Evolutionary conservation across 2,113 vertebrate species (phyloP).

Genomic region (Ceyx margarethae): DNA sequence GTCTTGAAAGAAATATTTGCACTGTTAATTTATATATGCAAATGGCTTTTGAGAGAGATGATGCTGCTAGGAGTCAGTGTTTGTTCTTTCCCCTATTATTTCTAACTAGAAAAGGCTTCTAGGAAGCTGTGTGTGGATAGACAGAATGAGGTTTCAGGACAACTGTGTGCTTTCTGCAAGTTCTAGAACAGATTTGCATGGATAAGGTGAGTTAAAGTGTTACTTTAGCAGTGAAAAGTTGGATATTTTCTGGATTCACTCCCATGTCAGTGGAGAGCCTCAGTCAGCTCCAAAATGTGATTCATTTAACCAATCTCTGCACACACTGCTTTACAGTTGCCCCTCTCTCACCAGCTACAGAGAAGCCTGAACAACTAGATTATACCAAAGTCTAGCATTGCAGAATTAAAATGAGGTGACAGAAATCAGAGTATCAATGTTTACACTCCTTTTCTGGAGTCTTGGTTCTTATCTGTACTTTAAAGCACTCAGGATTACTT

Average conservation of each 20-base stretch:
- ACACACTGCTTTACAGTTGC: background rate
- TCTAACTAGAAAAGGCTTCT: background rate
- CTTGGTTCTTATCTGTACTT: background rate
- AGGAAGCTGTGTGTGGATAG: background rate
- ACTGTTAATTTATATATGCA: background rate
- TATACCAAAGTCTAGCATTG: background rate
- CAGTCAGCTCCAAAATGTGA: background rate
- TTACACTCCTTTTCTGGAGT: background rate
- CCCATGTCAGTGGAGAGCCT: background rate
- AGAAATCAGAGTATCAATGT: background rate
- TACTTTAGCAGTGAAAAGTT: background rate
- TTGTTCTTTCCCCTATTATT: background rate
- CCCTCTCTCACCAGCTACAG: background rate
- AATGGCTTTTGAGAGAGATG: background rate
- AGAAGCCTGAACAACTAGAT: background rate
- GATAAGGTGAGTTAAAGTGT: background rate
- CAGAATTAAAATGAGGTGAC: background rate
- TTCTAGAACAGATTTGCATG: background rate
- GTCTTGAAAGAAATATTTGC: slow-evolving; percentile 3
- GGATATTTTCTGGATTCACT: background rate
- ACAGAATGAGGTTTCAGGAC: background rate
- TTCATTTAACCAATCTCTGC: background rate
- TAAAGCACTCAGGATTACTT: background rate
- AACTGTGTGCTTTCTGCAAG: background rate
- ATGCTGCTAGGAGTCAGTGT: background rate